Conservation (phyloP, 2,888 invertebrate species). For the Drepana falcataria region DNA sequence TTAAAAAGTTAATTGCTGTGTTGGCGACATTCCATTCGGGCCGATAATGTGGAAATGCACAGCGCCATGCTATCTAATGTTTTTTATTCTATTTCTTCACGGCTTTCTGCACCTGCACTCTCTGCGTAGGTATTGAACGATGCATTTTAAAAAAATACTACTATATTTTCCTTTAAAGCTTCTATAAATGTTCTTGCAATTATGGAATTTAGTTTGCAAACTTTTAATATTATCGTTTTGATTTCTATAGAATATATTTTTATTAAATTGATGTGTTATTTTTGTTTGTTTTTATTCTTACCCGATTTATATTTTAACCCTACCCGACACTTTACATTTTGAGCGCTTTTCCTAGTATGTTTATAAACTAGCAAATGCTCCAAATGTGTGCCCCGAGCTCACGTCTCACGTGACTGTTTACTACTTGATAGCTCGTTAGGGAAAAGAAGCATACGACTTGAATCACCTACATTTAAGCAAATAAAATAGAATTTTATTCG, state of each 20-base stretch:
- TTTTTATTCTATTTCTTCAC: conserved; percentile 25
- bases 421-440: conserved; percentile 37
- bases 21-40: conserved; percentile 31
- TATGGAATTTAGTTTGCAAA: too few relatives aligned
- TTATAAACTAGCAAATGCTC: conserved; percentile 32
- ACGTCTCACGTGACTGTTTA: conserved; percentile 30
- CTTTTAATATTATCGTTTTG: too few relatives aligned
- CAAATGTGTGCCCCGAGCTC: conserved; percentile 45
- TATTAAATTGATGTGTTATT: too few relatives aligned
- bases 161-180: background rate
- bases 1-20: conserved; percentile 39
- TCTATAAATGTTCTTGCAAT: too few relatives aligned
- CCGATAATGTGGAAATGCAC: conserved; percentile 37
- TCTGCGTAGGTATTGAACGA: conserved; percentile 1
- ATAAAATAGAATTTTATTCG: too few relatives aligned
- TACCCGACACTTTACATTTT: background rate
- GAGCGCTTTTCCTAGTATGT: conserved; percentile 24
- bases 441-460: conserved; percentile 5
- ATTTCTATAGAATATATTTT: too few relatives aligned
- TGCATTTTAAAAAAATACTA: too few relatives aligned
- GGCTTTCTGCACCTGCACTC: conserved; percentile 25
- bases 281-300: background rate
- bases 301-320: background rate
- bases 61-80: conserved; percentile 24
- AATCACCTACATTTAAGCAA: too few relatives aligned